Evolutionary conservation across 2,888 invertebrate species (phyloP).

Genomic region (Eubasilissa splendida): DNA sequence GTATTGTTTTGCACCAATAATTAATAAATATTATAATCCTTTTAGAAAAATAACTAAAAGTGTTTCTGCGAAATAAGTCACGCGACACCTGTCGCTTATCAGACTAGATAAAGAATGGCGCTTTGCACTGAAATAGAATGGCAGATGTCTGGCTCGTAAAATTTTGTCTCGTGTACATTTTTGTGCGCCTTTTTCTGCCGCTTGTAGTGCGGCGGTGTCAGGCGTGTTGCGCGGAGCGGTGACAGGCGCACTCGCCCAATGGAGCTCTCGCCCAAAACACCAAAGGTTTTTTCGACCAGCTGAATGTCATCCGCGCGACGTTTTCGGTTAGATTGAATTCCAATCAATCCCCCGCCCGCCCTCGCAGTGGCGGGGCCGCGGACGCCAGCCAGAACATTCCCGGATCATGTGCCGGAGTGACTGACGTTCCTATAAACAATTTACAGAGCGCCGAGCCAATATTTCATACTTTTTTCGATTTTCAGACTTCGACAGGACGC

Average conservation of each 20-base stretch:
- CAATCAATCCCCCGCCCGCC: conserved; percentile 71
- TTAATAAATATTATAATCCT: too few relatives aligned
- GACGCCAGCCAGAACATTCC: conserved; percentile 19
- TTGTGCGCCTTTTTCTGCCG: conserved; percentile 3
- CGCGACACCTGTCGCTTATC: too few relatives aligned
- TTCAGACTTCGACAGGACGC: not conserved
- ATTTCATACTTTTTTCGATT: conserved; percentile 29
- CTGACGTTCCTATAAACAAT: conserved; percentile 52
- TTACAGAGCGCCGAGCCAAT: conserved; percentile 48
- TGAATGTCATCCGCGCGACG: conserved; percentile 53
- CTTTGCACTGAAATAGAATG: not conserved
- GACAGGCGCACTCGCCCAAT: conserved; percentile 37
- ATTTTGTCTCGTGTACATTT: not conserved
- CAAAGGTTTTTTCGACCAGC: conserved; percentile 33
- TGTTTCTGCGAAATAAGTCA: too few relatives aligned
- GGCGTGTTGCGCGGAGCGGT: conserved; percentile 28
- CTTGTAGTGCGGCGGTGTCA: conserved; percentile 24
- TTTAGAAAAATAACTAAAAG: too few relatives aligned
- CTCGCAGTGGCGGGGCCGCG: conserved; percentile 17
- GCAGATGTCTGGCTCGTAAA: conserved; percentile 18
- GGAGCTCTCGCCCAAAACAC: conserved; percentile 33
- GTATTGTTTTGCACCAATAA: too few relatives aligned
- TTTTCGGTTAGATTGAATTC: conserved; percentile 71
- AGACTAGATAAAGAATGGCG: too few relatives aligned
- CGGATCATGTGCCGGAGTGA: conserved; percentile 39